phyloP scores from a whole-genome alignment of 2,888 invertebrate species.

The Zaprionus bogoriensis region DNA sequence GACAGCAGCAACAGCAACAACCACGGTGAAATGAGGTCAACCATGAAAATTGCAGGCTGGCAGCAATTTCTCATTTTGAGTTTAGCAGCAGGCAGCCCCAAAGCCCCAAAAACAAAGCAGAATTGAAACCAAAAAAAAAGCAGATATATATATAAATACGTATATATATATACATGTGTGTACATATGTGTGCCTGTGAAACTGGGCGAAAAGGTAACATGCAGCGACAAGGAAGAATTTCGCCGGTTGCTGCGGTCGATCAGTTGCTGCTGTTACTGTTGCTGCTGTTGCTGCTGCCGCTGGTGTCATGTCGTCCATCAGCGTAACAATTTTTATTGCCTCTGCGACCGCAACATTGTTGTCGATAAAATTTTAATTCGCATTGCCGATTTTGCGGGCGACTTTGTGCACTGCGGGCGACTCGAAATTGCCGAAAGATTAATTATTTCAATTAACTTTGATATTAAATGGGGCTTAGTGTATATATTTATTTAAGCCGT shows the following conservation, averaged over 20 bases:
- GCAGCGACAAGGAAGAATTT: slow-evolving; percentile 56
- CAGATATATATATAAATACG: slow-evolving; percentile 16
- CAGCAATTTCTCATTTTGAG: slow-evolving; percentile 75
- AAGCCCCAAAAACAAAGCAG: slow-evolving; percentile 26
- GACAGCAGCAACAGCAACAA: slow-evolving; percentile 52
- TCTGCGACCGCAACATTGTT: slow-evolving; percentile 68
- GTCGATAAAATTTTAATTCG: slow-evolving; percentile 76
- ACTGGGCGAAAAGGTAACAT: slow-evolving; percentile 4
- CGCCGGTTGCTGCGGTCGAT: slow-evolving; percentile 25
- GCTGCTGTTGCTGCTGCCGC: slow-evolving; percentile 37
- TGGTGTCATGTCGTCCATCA: slow-evolving; percentile 77
- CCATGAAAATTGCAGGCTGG: slow-evolving; percentile 75
- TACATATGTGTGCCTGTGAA: too few relatives aligned
- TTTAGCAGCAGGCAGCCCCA: slow-evolving; percentile 59
- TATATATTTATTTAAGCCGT: too few relatives aligned
- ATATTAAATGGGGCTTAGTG: too few relatives aligned
- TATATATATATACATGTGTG: too few relatives aligned
- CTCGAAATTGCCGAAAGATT: too few relatives aligned
- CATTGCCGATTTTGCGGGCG: slow-evolving; percentile 40
- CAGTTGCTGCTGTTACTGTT: slow-evolving; percentile 24
- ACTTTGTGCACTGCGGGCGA: background rate
- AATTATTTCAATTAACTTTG: too few relatives aligned
- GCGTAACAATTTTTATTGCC: slow-evolving; percentile 74
- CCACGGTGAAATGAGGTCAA: slow-evolving; percentile 67
- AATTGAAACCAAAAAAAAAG: slow-evolving; percentile 8